Conservation (phyloP, 1,140 invertebrate genomes). For the Listronotus bonariensis region DNA sequence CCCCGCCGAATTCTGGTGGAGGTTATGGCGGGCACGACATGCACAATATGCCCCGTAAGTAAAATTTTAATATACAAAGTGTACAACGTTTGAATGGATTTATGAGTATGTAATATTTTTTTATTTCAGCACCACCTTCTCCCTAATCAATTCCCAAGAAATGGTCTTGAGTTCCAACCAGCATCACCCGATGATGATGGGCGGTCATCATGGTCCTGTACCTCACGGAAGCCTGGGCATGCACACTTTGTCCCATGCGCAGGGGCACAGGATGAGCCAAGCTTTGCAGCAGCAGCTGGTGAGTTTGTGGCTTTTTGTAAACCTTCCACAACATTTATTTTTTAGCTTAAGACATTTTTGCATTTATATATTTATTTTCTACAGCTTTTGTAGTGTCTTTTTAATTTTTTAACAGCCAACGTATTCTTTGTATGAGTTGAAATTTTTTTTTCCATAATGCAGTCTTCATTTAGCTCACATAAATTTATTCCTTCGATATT, state of each 20-base stretch:
- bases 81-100: neutral
- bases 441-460: no score
- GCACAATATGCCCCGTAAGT: conserved; percentile 79
- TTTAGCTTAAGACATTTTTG: no score
- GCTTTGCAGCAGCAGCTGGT: conserved; percentile 33
- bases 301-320: conserved; percentile 8
- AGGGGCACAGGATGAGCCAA: conserved; percentile 47
- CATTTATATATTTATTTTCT: no score
- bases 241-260: conserved; percentile 62
- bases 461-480: no score
- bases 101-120: neutral
- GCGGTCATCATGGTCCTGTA: conserved; percentile 51
- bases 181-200: conserved; percentile 49
- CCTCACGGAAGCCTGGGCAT: conserved; percentile 53
- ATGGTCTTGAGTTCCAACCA: conserved; percentile 50
- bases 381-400: no score
- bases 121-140: conserved; percentile 72
- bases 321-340: neutral
- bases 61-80: neutral
- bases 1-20: conserved; percentile 53
- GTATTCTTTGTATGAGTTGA: no score
- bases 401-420: no score
- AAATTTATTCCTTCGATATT: no score
- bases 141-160: conserved; percentile 66
- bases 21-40: conserved; percentile 60